These are phyloP conservation scores for Chaetophractus vellerosus DNA, from an alignment of 2,797 vertebrate genomes.

Conservation along the genomic window DNA sequence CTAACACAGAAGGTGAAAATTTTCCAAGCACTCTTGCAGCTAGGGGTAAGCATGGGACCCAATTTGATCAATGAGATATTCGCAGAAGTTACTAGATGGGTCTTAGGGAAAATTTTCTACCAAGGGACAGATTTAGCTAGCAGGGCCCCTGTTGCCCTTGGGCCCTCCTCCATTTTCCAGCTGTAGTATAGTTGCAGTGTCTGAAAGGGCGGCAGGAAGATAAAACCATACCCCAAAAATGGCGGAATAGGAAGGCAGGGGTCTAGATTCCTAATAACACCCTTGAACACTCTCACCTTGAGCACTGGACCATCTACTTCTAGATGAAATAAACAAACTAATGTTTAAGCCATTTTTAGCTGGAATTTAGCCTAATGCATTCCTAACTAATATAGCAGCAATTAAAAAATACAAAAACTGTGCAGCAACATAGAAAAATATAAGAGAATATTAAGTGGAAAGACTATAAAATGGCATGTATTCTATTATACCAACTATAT, in stretches of 20 bases:
- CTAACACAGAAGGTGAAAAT: neutral
- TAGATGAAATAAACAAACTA: constrained; percentile 43
- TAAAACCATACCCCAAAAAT: neutral
- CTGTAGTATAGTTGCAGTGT: neutral
- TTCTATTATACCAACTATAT: neutral
- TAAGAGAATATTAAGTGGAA: neutral
- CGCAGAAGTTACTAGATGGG: neutral
- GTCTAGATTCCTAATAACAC: neutral
- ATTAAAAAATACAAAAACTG: neutral
- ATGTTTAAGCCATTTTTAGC: neutral
- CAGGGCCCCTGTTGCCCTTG: neutral
- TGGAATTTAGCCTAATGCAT: constrained; percentile 17
- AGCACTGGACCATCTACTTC: neutral
- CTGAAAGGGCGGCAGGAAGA: neutral
- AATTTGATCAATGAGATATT: neutral
- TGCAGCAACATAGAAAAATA: neutral
- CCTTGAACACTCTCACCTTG: neutral
- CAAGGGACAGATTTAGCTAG: neutral
- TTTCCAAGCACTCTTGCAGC: neutral
- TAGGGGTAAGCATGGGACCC: neutral
- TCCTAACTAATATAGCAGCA: neutral
- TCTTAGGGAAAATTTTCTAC: neutral
- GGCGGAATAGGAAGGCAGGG: fast-evolving
- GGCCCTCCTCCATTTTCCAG: neutral
- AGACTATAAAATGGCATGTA: neutral